Conservation (phyloP, 2,888 invertebrate genomes). For the Augiades crinisus region DNA sequence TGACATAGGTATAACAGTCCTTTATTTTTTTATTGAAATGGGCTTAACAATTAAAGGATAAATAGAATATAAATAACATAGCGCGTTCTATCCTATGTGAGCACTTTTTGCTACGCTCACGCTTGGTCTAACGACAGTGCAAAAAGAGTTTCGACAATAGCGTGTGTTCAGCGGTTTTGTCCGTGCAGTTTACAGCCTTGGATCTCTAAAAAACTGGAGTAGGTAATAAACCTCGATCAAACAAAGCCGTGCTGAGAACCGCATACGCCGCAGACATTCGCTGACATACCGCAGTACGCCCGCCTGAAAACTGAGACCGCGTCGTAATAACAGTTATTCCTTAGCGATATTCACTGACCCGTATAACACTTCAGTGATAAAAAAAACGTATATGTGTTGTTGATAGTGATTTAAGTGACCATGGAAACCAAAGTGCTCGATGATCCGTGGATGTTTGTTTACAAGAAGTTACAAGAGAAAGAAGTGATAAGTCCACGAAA, state of each 20-base stretch:
- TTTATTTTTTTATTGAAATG: no score
- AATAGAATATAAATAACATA: no score
- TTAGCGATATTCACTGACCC: constrained; percentile 12
- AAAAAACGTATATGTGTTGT: background rate
- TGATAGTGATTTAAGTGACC: constrained; percentile 29
- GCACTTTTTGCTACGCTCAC: background rate
- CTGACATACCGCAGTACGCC: constrained; percentile 45
- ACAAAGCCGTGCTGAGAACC: constrained; percentile 52
- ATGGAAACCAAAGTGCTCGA: constrained; percentile 47
- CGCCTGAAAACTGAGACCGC: constrained; percentile 50
- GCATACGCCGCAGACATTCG: constrained; percentile 44
- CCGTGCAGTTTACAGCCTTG: constrained; percentile 43
- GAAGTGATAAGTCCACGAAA: constrained; percentile 61
- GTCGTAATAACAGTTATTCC: background rate
- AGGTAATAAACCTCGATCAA: constrained; percentile 55
- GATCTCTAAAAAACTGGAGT: constrained; percentile 64
- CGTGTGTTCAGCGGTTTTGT: constrained; percentile 39
- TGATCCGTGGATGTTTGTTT: constrained; percentile 69
- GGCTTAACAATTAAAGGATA: no score
- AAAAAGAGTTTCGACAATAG: constrained; percentile 15
- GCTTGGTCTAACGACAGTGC: background rate
- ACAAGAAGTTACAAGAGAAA: constrained; percentile 62
- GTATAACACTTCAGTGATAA: no score
- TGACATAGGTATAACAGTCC: no score
- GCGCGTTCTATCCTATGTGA: background rate